Evolutionary conservation across 2,888 invertebrate species (phyloP).

Genomic region (Sminthurinus aureus): DNA sequence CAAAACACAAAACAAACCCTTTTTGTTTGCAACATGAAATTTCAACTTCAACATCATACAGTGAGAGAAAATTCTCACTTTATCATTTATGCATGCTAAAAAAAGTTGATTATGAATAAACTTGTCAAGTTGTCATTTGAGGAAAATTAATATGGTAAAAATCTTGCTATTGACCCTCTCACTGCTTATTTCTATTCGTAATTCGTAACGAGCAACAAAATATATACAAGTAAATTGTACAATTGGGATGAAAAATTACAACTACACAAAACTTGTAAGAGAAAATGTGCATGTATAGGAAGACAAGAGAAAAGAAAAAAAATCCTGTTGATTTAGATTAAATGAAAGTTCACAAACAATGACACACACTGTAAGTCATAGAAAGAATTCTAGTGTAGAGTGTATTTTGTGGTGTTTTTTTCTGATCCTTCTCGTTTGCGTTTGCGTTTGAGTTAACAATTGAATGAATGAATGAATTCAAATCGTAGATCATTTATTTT

Average conservation of each 20-base stretch:
- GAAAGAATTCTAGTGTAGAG: too few species aligned
- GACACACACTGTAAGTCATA: too few species aligned
- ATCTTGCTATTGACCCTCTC: conserved; percentile 1
- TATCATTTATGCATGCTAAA: background rate
- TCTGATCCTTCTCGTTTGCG: too few species aligned
- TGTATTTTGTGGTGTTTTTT: too few species aligned
- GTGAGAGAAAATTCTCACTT: background rate
- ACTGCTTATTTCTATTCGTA: background rate
- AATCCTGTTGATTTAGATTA: background rate
- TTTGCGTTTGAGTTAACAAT: background rate
- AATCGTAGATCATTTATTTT: background rate
- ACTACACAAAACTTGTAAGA: background rate
- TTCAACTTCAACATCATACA: too few species aligned
- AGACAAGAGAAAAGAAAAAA: background rate
- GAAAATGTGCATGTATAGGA: background rate
- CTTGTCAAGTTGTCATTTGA: conserved; percentile 16
- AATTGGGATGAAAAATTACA: background rate
- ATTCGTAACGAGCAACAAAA: background rate
- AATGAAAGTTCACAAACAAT: too few species aligned
- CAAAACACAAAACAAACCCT: too few species aligned
- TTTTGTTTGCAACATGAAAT: too few species aligned
- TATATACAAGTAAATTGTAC: too few species aligned
- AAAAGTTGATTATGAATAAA: background rate
- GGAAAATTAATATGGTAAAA: conserved; percentile 1
- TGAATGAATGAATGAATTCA: background rate